Evolutionary conservation across 2,888 invertebrate genomes (phyloP).

Genomic region (Aspidiotus rigidus): DNA sequence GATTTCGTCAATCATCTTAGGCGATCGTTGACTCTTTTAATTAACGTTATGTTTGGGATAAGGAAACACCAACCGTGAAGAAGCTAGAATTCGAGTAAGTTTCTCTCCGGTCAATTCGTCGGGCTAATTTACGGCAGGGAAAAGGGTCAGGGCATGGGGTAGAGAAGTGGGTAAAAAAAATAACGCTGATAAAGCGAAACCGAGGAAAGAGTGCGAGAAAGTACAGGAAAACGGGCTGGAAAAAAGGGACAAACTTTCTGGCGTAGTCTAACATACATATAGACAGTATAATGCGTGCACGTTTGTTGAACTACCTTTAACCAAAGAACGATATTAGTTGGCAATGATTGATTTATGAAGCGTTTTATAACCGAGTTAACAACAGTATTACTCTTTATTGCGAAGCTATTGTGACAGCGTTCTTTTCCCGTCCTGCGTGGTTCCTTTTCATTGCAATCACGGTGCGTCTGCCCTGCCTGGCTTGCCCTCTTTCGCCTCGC

Average conservation of each 20-base stretch:
- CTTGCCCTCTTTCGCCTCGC: conserved; percentile 8
- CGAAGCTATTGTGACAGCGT: conserved; percentile 24
- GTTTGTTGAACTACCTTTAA: conserved; percentile 22
- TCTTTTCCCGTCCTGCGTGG: conserved; percentile 1
- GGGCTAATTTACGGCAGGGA: not conserved
- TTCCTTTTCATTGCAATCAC: conserved; percentile 23
- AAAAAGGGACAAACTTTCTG: not conserved
- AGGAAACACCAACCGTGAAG: too few species aligned
- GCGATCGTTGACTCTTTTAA: too few species aligned
- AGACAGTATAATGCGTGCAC: not conserved
- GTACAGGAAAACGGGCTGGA: not conserved
- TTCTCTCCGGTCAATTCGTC: not conserved
- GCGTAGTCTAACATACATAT: not conserved
- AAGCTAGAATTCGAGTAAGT: too few species aligned
- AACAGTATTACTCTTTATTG: conserved; percentile 19
- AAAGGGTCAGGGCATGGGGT: not conserved
- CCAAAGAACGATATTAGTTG: conserved; percentile 28
- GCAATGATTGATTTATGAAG: conserved; percentile 33
- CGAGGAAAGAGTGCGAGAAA: not conserved
- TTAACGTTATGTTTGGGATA: too few species aligned
- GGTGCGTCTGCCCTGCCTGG: not conserved
- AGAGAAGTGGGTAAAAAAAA: not conserved
- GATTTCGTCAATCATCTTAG: too few species aligned
- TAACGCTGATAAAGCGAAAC: not conserved
- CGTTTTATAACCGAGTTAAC: conserved; percentile 33